A percentile compares a stretch with the other conserved stretches of the same genome.
phyloP scores from a whole-genome alignment of 2,113 vertebrate genomes.

The Caranx ignobilis region DNA sequence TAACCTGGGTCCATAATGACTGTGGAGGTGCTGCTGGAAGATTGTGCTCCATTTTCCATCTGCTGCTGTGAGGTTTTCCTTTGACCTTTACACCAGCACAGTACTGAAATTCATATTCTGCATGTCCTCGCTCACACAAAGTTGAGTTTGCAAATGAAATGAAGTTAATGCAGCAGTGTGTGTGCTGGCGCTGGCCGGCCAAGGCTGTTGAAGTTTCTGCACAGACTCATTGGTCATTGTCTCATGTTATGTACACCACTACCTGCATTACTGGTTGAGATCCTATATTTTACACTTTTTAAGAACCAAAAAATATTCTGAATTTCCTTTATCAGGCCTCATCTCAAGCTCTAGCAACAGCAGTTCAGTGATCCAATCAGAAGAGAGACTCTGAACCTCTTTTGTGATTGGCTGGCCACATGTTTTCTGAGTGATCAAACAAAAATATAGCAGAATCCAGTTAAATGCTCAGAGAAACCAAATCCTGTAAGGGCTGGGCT shows the following conservation, averaged over 20 bases:
- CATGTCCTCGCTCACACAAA: background rate
- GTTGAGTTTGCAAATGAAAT: background rate
- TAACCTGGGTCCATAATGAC: background rate
- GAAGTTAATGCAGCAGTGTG: background rate
- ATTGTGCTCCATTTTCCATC: slow-evolving; percentile 4
- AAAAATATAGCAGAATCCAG: too few species aligned
- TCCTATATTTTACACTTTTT: too few species aligned
- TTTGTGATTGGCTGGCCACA: too few species aligned
- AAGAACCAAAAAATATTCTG: too few species aligned
- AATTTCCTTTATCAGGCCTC: too few species aligned
- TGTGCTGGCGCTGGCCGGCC: too few species aligned
- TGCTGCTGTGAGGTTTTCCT: background rate
- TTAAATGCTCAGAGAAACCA: too few species aligned
- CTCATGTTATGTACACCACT: background rate
- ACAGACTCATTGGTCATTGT: background rate
- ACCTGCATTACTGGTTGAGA: background rate
- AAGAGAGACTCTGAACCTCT: too few species aligned
- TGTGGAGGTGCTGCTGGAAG: background rate
- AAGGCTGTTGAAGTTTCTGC: background rate
- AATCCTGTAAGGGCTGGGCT: too few species aligned
- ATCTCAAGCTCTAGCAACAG: too few species aligned
- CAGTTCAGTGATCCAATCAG: too few species aligned
- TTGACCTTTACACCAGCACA: slow-evolving; percentile 20
- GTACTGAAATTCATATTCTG: background rate
- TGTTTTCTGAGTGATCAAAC: too few species aligned